A percentile compares a stretch with the other conserved stretches of the same genome.
Evolutionary conservation across 2,888 invertebrate genomes (phyloP).

Genomic region (Gisinianus flammeolus): DNA sequence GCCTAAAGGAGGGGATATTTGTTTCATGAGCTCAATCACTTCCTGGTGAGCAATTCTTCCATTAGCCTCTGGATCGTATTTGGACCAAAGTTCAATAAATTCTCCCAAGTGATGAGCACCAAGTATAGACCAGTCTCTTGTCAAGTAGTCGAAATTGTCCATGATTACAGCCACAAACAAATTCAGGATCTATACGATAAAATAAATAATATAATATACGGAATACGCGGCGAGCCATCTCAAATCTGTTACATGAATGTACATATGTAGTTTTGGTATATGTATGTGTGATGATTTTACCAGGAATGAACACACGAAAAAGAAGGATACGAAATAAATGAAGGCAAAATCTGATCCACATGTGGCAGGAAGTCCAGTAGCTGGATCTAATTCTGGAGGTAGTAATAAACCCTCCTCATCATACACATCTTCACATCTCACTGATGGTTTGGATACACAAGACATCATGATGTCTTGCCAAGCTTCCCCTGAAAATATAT

Average conservation of each 20-base stretch:
- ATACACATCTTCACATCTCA: constrained; percentile 61
- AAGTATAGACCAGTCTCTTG: constrained; percentile 71
- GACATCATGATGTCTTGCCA: constrained; percentile 71
- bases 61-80: constrained; percentile 71
- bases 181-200: constrained; percentile 65
- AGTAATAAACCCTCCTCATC: constrained; percentile 37
- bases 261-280: not conserved
- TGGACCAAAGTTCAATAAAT: constrained; percentile 69
- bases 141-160: constrained; percentile 71
- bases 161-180: constrained; percentile 71
- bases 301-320: constrained; percentile 69
- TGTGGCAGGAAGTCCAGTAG: constrained; percentile 61
- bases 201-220: constrained; percentile 1
- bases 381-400: constrained; percentile 40
- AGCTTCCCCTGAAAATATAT: constrained; percentile 66
- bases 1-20: constrained; percentile 69
- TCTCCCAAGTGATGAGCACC: constrained; percentile 71
- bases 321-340: constrained; percentile 70
- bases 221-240: too few species aligned
- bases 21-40: constrained; percentile 68
- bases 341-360: constrained; percentile 68
- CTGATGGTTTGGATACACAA: constrained; percentile 70
- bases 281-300: too few species aligned
- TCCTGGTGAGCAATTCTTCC: constrained; percentile 70
- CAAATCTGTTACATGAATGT: too few species aligned